Conservation (phyloP, 2,113 vertebrate species). For the Beaufortia kweichowensis region DNA sequence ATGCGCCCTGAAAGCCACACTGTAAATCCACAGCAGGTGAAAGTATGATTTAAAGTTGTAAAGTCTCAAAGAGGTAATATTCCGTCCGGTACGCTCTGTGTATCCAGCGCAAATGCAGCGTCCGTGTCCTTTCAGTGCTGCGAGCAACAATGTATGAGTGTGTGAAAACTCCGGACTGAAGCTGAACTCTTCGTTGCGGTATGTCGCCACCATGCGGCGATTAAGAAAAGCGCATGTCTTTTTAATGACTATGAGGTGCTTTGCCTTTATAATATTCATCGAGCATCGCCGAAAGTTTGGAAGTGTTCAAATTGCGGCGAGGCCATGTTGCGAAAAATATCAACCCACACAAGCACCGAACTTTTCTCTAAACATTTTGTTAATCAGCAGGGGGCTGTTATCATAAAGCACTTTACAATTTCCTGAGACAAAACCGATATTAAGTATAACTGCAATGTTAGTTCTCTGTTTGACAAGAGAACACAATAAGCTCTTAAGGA, state of each 20-base stretch:
- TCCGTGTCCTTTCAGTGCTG: constrained; percentile 11
- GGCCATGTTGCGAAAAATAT: not conserved
- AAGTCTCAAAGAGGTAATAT: not conserved
- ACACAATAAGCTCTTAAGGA: constrained; percentile 1
- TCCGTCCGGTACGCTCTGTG: constrained; percentile 1
- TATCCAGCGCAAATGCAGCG: not conserved
- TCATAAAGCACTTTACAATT: not conserved
- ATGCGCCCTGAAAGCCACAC: not conserved
- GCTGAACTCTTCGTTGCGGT: constrained; percentile 59
- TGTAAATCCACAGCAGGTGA: not conserved
- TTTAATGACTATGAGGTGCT: not conserved
- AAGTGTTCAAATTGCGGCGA: not conserved
- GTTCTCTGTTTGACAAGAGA: not conserved
- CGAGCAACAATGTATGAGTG: constrained; percentile 33
- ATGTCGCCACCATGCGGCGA: constrained; percentile 70
- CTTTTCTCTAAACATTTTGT: not conserved
- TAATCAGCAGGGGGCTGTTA: not conserved
- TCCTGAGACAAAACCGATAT: not conserved
- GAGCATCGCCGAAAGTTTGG: not conserved
- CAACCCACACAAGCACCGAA: not conserved
- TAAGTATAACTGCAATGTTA: not conserved
- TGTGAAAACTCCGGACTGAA: constrained; percentile 10
- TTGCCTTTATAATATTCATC: not conserved
- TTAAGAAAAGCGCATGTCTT: constrained; percentile 37
- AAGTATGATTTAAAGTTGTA: not conserved